Evolutionary conservation across 1,140 invertebrate species (phyloP), one percentile per base, ranked within the genome.

Genomic region (Archegozetes longisetosus): DNA sequence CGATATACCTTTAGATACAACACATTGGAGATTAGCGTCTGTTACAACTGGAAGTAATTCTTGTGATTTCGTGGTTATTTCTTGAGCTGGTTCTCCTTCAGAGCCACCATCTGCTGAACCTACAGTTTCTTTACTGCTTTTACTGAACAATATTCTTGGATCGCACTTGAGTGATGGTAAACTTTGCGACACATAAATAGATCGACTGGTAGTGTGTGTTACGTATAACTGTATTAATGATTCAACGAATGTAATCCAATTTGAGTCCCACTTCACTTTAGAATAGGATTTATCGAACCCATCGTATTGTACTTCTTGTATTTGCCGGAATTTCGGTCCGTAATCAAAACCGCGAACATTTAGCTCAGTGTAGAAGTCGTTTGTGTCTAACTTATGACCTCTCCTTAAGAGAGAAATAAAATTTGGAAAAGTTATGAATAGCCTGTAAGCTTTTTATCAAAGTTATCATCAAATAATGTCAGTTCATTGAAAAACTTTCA

Each of bases 351-450:
- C 77, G 25, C 74, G 64, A 1, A 78, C 69, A 63, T 74, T 67
- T n/a, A 79, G 69, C 63, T 77, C 75, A 58, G 77, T 77, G 68
- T 79, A 79, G n/a, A 77, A 65, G 60, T 78, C 77, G 22, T 76
- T 74, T 14, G 75, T 75, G 6, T 73, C 77, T 20, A 97, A 74
- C 23, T 80, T 75, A 13, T 64, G 20, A 25, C 25, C 52, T 23
- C 17, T 32, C 23, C 51, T 61, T 13, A 28, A 47, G 14, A 58
- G 3, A 57, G n/a, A 59, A 55, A 55, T 13, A 22, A 3, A 14
- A 1, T 12, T 17, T n/a, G n/a, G n/a, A n/a, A n/a, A n/a, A n/a
- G n/a, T n/a, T n/a, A 40, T 13, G 1, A 22, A 40, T 32, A 32
- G 53, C 1, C 32, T 22, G n/a, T n/a, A n/a, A n/a, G n/a, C n/a